Evolutionary conservation across 2,797 vertebrate species (phyloP).

Genomic region (Ibycter americanus): DNA sequence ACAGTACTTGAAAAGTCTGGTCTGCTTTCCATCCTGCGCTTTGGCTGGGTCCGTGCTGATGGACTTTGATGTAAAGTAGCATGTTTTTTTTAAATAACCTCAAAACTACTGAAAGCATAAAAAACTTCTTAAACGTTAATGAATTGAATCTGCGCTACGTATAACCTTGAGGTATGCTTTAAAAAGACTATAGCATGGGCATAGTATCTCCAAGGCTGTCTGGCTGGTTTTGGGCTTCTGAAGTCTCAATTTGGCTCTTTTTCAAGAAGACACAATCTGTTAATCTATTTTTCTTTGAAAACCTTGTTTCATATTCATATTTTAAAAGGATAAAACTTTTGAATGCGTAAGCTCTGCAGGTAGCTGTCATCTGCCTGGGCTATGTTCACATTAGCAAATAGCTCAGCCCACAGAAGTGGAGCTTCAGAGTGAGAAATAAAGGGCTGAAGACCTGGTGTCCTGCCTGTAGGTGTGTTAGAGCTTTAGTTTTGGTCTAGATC

Average conservation of each 20-base stretch:
- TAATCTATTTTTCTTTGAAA: not conserved
- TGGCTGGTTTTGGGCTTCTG: not conserved
- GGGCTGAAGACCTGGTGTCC: not conserved
- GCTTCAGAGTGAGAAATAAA: not conserved
- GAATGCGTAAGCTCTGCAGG: not conserved
- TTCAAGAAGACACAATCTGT: fast-evolving
- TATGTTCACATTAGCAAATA: not conserved
- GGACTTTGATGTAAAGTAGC: not conserved
- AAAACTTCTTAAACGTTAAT: not conserved
- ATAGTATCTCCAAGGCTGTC: not conserved
- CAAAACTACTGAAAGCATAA: not conserved
- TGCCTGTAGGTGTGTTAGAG: not conserved
- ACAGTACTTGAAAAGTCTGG: not conserved
- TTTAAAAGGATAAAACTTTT: not conserved
- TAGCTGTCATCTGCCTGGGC: not conserved
- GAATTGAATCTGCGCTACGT: too few relatives aligned
- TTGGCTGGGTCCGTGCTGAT: not conserved
- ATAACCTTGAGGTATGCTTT: not conserved
- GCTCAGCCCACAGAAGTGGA: not conserved
- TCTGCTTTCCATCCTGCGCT: not conserved
- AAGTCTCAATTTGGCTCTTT: not conserved
- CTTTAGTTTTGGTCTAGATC: not conserved
- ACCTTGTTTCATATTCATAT: not conserved
- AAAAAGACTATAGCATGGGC: not conserved
- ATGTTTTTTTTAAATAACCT: not conserved